Conservation (phyloP, 2,888 invertebrate genomes). For the Mesopsocus fuscifrons region DNA sequence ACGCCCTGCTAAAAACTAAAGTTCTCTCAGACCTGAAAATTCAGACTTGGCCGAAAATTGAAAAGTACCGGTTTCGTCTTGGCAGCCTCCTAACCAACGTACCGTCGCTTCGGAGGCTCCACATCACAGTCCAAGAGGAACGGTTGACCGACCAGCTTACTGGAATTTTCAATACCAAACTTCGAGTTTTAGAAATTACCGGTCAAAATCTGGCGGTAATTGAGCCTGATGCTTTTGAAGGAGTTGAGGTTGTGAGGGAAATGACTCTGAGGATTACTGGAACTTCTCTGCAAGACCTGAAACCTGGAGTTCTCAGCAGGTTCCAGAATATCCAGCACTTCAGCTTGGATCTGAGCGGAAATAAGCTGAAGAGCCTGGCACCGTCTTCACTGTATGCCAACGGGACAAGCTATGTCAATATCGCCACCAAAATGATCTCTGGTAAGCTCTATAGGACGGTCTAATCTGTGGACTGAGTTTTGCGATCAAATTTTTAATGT, state of each 20-base stretch:
- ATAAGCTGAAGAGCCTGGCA: constrained; percentile 57
- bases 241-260: constrained; percentile 41
- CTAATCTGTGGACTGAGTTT: neutral
- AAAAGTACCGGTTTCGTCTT: constrained; percentile 41
- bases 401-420: constrained; percentile 68
- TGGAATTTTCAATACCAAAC: constrained; percentile 56
- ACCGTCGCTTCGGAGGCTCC: constrained; percentile 51
- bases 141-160: constrained; percentile 54
- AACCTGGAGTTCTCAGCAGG: constrained; percentile 57
- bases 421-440: constrained; percentile 68
- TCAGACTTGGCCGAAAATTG: constrained; percentile 56
- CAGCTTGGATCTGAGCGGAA: constrained; percentile 62
- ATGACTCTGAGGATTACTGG: constrained; percentile 55
- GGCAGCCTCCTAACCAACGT: constrained; percentile 51
- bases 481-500: neutral
- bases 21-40: constrained; percentile 49
- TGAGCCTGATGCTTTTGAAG: constrained; percentile 56
- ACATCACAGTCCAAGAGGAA: constrained; percentile 55
- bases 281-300: constrained; percentile 60
- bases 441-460: constrained; percentile 39
- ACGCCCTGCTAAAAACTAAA: constrained; percentile 49
- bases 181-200: constrained; percentile 60
- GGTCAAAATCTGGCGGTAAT: constrained; percentile 54
- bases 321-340: constrained; percentile 56
- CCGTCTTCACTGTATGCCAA: constrained; percentile 76